phyloP scores from a whole-genome alignment of 2,113 vertebrate species.

The Tupaia chinensis region DNA sequence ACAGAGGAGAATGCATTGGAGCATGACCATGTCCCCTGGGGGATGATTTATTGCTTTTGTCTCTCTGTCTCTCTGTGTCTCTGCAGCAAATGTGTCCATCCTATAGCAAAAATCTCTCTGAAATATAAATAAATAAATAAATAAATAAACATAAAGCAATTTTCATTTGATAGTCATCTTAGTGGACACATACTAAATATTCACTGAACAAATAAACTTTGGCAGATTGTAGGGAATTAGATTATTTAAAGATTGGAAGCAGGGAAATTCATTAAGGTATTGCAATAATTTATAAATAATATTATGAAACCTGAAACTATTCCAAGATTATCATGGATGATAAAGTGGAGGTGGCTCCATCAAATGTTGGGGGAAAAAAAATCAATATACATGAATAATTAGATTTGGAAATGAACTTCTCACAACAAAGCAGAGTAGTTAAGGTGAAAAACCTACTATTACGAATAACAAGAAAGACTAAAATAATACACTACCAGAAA shows the following conservation, averaged over 20 bases:
- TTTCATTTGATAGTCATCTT: slow-evolving; percentile 39
- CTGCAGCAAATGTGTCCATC: too few species aligned
- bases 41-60: too few species aligned
- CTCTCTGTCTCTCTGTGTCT: too few species aligned
- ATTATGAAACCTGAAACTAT: slow-evolving; percentile 20
- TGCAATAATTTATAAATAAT: neutral
- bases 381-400: neutral
- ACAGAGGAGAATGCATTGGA: too few species aligned
- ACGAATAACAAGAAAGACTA: neutral
- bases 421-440: neutral
- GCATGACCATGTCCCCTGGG: too few species aligned
- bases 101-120: too few species aligned
- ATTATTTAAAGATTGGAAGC: neutral
- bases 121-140: too few species aligned
- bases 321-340: neutral
- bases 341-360: neutral
- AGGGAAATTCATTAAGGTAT: slow-evolving; percentile 16
- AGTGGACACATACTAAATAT: neutral
- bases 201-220: neutral
- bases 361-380: neutral
- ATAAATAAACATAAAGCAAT: neutral
- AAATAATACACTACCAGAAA: neutral
- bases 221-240: neutral
- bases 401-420: neutral
- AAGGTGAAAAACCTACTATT: neutral